Evolutionary conservation across 1,140 invertebrate genomes (phyloP).

Genomic region (Hormaphis cornu): DNA sequence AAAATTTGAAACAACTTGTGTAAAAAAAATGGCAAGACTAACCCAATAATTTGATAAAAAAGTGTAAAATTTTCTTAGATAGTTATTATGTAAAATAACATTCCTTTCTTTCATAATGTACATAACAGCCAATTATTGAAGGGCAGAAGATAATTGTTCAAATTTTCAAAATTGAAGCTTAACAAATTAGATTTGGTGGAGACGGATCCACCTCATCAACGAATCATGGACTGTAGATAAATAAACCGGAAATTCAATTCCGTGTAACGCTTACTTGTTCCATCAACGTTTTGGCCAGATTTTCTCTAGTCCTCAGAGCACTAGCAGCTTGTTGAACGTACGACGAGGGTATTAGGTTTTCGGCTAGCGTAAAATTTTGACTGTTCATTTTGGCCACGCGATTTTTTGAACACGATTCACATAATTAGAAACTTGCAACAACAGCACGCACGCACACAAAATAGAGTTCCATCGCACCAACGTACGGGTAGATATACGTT

Average conservation of each 20-base stretch:
- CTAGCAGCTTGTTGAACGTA: slow-evolving; percentile 58
- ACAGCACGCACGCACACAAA: background rate
- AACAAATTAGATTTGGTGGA: background rate
- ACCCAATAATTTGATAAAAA: too few species aligned
- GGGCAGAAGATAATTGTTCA: background rate
- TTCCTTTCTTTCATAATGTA: too few species aligned
- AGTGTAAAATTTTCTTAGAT: too few species aligned
- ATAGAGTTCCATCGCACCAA: too few species aligned
- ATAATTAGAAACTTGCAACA: background rate
- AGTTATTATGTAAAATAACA: too few species aligned
- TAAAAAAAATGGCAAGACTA: too few species aligned
- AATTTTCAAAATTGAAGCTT: background rate
- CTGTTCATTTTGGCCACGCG: slow-evolving; percentile 44
- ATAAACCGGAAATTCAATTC: background rate
- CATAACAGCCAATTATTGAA: too few species aligned
- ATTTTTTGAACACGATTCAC: background rate
- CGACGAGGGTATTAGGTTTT: slow-evolving; percentile 51
- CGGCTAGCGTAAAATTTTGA: slow-evolving; percentile 50
- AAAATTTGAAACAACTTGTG: too few species aligned
- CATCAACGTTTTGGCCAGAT: slow-evolving; percentile 55
- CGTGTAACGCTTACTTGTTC: slow-evolving; percentile 46
- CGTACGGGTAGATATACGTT: too few species aligned
- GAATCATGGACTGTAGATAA: background rate
- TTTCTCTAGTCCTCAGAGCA: slow-evolving; percentile 63
- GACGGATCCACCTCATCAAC: background rate